Evolutionary conservation across 2,888 invertebrate species (phyloP).

Genomic region (Aporophyla nigra): DNA sequence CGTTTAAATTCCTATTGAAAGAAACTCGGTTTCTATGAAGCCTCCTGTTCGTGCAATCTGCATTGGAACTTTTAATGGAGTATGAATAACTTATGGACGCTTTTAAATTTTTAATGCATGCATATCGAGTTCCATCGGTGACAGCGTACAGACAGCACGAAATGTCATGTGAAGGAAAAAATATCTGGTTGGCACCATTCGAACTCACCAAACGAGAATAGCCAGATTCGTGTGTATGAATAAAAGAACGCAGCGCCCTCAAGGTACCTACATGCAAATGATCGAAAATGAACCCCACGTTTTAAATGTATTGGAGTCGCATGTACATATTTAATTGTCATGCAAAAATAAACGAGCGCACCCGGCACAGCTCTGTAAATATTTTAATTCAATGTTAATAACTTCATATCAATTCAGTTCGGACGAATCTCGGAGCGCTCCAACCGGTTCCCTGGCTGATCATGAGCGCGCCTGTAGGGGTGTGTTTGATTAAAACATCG

Average conservation of each 20-base stretch:
- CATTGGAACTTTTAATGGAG: conserved; percentile 63
- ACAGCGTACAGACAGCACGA: conserved; percentile 69
- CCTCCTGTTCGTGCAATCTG: conserved; percentile 50
- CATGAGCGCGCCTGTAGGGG: conserved; percentile 69
- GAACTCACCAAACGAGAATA: conserved; percentile 84
- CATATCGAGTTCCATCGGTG: conserved; percentile 70
- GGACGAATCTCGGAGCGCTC: conserved; percentile 67
- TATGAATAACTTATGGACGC: conserved; percentile 65
- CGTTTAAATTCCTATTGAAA: conserved; percentile 65
- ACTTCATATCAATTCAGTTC: conserved; percentile 80
- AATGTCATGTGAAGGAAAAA: conserved; percentile 77
- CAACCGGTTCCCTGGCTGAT: conserved; percentile 77
- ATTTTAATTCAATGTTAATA: conserved; percentile 87
- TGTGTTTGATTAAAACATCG: conserved; percentile 78
- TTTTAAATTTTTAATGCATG: conserved; percentile 70
- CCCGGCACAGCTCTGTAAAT: conserved; percentile 81
- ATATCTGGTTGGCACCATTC: conserved; percentile 82
- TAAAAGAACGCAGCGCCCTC: conserved; percentile 83
- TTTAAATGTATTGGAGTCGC: conserved; percentile 73
- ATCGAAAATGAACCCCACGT: conserved; percentile 77
- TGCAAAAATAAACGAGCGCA: conserved; percentile 84
- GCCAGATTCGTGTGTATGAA: conserved; percentile 85
- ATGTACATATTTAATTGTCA: conserved; percentile 84
- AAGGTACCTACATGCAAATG: conserved; percentile 82
- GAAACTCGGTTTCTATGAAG: conserved; percentile 67